Evolutionary conservation across 2,113 vertebrate genomes (phyloP), one percentile per base, ranked within the genome.

Genomic region (Spea multiplicata): DNA sequence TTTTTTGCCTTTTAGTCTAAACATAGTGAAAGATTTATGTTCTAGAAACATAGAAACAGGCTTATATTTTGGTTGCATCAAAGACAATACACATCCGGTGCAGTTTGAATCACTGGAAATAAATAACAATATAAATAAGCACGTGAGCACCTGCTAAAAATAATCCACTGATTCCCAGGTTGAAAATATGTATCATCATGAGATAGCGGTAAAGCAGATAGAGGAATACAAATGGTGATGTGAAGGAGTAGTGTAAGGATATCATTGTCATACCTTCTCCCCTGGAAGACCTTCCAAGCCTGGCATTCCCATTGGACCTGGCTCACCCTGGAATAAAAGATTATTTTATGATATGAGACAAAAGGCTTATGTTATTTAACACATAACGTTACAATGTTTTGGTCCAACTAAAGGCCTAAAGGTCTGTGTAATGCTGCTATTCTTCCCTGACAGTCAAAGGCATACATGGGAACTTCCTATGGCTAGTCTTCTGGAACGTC

Each of bases 251-350:
- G 14, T 57, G 46, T 4, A 66, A 71, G 70, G 9, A 77, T 6
- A 50, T 17, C 64, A 81, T 44, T 5, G 5, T 8, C 88, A 81
- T 94, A 98, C 97, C 95, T 99, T 99, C 86, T 94, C 85, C 74
- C 97, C 97, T 72, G 94, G 93, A 75, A 97, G 91, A 76, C 97
- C 97, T 91, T 99, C 97, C 67, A 97, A 88, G 78, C 97, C 97
- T 64, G 97, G 96, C 83, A 99, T 88, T 82, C 97, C 97, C 96
- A 98, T 98, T 0, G 90, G 88, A 77, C 97, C 97, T 10, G 93
- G 91, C 66, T 98, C 97, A 62, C 97, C 97, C 97, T 99, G 82
- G 49, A 86, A 87, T 30, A 86, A 86, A 17, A 75, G 12, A 57
- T 84, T 81, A 9, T 73, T 44, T 44, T 75, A 70, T 12, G 59